phyloP scores from a whole-genome alignment of 2,797 vertebrate species.

The Thamnophis elegans region DNA sequence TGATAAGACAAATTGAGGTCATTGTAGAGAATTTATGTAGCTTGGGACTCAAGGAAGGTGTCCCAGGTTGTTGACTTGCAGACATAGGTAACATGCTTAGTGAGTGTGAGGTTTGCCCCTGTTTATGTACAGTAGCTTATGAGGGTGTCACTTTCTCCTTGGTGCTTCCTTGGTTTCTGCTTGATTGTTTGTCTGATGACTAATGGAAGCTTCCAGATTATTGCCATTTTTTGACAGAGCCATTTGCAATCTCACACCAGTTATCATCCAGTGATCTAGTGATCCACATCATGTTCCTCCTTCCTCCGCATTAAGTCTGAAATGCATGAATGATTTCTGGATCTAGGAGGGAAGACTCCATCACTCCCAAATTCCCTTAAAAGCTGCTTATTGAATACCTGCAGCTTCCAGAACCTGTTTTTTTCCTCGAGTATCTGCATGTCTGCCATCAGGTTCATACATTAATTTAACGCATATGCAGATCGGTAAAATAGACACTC shows the following conservation, averaged over 20 bases:
- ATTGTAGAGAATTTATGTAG: background rate
- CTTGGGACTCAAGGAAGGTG: background rate
- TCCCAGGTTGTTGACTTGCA: background rate
- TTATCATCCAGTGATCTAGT: background rate
- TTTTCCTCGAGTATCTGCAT: rapidly evolving
- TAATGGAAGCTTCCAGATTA: background rate
- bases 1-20: background rate
- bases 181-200: background rate
- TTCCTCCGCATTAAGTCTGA: background rate
- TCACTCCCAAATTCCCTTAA: background rate
- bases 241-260: background rate
- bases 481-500: background rate
- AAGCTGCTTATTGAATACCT: background rate
- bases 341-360: background rate
- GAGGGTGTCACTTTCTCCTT: background rate
- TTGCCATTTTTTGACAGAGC: background rate
- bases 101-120: background rate
- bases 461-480: background rate
- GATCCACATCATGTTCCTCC: background rate
- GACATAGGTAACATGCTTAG: background rate
- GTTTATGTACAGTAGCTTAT: background rate
- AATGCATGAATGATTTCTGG: background rate
- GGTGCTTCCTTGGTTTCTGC: background rate
- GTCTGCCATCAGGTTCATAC: background rate
- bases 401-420: background rate